These are phyloP conservation scores for Glaucidium brasilianum DNA, from an alignment of 2,113 vertebrate genomes.

Conservation along the genomic window DNA sequence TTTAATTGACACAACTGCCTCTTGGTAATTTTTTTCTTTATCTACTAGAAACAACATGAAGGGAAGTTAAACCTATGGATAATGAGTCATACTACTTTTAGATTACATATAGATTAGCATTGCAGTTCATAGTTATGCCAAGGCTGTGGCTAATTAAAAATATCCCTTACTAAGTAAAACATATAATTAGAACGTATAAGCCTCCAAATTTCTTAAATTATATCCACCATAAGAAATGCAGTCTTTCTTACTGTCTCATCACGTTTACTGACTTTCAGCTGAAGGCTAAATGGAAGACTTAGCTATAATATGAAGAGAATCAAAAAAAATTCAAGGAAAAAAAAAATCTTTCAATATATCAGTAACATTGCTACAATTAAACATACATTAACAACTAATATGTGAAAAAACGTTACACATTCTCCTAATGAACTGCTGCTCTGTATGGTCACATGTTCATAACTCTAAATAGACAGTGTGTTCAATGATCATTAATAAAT, in stretches of 20 bases:
- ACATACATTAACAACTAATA: neutral
- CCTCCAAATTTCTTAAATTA: neutral
- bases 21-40: neutral
- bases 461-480: neutral
- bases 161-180: neutral
- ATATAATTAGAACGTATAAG: neutral
- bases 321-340: neutral
- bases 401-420: neutral
- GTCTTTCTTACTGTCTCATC: neutral
- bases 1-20: neutral
- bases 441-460: neutral
- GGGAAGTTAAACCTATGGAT: neutral
- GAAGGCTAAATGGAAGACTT: neutral
- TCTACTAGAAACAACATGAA: neutral
- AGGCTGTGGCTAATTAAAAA: neutral
- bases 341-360: neutral
- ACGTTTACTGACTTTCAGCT: neutral
- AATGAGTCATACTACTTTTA: neutral
- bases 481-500: neutral
- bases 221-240: neutral
- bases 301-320: neutral
- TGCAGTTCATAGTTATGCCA: neutral
- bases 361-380: neutral
- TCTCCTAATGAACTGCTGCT: neutral
- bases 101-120: fast-evolving